Evolutionary conservation across 2,888 invertebrate genomes (phyloP).

Genomic region (Chamaedrilus cognettii): DNA sequence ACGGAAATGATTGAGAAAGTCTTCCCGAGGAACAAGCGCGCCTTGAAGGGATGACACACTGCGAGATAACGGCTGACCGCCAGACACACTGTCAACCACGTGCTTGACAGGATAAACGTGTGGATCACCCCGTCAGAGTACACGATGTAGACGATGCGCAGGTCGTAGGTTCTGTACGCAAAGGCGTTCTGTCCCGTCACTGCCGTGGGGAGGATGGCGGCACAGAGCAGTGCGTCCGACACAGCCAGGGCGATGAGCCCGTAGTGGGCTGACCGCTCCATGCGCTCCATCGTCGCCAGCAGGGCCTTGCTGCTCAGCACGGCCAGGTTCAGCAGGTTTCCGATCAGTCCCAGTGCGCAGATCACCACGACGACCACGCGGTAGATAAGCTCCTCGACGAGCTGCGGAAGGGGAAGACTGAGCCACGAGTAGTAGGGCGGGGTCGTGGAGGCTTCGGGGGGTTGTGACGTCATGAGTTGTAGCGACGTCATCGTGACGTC

Average conservation of each 20-base stretch:
- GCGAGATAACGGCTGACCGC: constrained; percentile 17
- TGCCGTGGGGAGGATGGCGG: constrained; percentile 13
- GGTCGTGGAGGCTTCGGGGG: no score
- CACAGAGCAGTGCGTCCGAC: constrained; percentile 31
- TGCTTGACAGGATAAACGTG: constrained; percentile 21
- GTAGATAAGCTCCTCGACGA: neutral
- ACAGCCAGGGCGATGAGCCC: constrained; percentile 31
- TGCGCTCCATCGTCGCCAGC: constrained; percentile 8
- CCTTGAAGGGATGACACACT: constrained; percentile 13
- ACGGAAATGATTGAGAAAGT: constrained; percentile 1
- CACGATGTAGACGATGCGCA: constrained; percentile 12
- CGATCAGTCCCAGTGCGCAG: constrained; percentile 10
- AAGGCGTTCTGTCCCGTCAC: constrained; percentile 1
- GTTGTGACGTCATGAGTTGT: no score
- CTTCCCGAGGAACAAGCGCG: constrained; percentile 4
- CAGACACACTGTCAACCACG: constrained; percentile 23
- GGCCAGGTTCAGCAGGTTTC: constrained; percentile 10
- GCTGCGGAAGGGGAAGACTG: no score
- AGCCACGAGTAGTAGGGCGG: no score
- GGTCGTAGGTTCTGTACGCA: neutral
- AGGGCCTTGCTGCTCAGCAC: constrained; percentile 5
- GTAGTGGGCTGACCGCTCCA: constrained; percentile 30
- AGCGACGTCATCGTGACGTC: no score
- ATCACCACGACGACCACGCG: neutral
- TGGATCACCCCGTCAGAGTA: constrained; percentile 3